A percentile compares a stretch with the other conserved stretches of the same genome.
Evolutionary conservation across 2,797 vertebrate genomes (phyloP).

Genomic region (Myripristis jacobus): DNA sequence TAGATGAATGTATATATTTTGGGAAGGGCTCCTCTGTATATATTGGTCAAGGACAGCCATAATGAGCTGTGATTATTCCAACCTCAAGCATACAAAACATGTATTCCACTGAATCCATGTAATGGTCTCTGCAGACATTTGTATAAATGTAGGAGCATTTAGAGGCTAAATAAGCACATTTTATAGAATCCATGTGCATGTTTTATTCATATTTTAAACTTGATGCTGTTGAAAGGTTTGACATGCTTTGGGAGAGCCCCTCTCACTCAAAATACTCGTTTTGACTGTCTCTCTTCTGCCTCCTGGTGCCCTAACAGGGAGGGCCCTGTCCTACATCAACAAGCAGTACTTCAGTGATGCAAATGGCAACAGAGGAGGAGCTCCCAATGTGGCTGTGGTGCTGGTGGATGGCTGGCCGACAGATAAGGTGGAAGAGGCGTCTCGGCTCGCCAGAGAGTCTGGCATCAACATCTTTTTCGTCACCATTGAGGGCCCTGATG

Average conservation of each 20-base stretch:
- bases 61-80: conserved; percentile 2
- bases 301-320: conserved; percentile 85
- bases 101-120: neutral
- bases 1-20: conserved; percentile 2
- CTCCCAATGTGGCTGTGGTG: conserved; percentile 93
- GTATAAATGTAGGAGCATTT: neutral
- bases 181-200: neutral
- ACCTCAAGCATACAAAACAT: neutral
- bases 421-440: conserved; percentile 93
- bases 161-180: neutral
- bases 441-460: conserved; percentile 93
- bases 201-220: neutral
- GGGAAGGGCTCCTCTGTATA: neutral
- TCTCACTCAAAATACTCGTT: neutral
- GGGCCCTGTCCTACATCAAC: conserved; percentile 93
- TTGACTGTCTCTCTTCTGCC: conserved; percentile 64
- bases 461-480: conserved; percentile 99
- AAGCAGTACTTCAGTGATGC: conserved; percentile 93
- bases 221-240: neutral
- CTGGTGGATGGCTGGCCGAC: conserved; percentile 98
- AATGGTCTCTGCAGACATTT: neutral
- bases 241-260: neutral
- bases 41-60: conserved; percentile 1
- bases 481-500: conserved; percentile 93
- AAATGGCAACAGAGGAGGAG: conserved; percentile 92